These are phyloP conservation scores for Tauraco hartlaubi DNA, from an alignment of 2,797 vertebrate species.

Conservation along the genomic window DNA sequence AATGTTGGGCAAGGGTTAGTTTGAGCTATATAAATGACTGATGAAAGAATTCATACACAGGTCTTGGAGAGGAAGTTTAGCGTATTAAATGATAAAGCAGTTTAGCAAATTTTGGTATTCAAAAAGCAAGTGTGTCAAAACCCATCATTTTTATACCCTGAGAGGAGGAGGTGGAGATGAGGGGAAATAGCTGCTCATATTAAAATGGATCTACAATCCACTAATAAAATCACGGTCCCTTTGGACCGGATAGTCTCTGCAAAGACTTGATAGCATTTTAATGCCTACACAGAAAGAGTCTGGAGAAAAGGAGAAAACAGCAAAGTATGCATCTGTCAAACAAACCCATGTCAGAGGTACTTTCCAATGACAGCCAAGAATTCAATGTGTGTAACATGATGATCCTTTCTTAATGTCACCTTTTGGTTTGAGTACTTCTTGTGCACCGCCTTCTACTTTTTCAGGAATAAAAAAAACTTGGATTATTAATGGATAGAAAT, in stretches of 20 bases:
- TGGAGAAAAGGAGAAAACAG: neutral
- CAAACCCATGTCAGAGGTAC: neutral
- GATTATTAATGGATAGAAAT: neutral
- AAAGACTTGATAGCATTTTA: neutral
- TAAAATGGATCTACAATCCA: neutral
- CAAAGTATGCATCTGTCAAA: neutral
- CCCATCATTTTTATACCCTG: neutral
- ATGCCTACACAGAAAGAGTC: neutral
- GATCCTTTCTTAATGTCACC: neutral
- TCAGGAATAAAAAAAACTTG: neutral
- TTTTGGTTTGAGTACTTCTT: neutral
- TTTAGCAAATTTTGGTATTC: neutral
- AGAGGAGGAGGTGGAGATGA: neutral
- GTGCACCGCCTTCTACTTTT: neutral
- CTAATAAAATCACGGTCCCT: neutral
- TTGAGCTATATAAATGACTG: neutral
- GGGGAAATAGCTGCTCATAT: neutral
- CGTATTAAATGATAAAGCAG: neutral
- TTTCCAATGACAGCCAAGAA: neutral
- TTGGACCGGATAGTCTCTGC: neutral
- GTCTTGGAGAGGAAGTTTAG: neutral
- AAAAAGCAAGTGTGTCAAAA: neutral
- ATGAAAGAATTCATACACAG: neutral
- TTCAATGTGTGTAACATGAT: neutral
- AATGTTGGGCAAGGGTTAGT: neutral